These are phyloP conservation scores for Abscondita cerata DNA, from an alignment of 2,888 invertebrate species.

Conservation along the genomic window DNA sequence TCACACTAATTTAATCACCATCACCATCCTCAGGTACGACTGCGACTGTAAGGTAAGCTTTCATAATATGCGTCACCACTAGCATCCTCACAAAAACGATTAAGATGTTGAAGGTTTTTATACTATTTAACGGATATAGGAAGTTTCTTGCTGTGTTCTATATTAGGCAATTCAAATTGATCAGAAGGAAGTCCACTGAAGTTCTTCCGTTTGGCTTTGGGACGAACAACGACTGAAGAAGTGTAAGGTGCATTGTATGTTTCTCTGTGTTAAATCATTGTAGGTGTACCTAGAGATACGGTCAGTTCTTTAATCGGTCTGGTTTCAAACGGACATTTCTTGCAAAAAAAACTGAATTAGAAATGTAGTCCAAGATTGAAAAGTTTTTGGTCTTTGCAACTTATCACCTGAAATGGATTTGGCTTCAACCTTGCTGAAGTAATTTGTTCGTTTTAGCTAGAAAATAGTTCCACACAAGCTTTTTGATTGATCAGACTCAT, in stretches of 20 bases:
- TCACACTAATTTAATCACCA: too few species aligned
- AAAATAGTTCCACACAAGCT: background rate
- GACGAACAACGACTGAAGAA: too few species aligned
- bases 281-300: too few species aligned
- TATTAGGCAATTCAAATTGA: background rate
- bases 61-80: too few species aligned
- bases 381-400: too few species aligned
- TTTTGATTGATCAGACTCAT: background rate
- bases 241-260: too few species aligned
- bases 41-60: too few species aligned
- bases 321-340: conserved; percentile 1
- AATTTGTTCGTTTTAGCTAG: background rate
- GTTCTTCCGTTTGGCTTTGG: background rate
- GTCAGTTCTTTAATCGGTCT: background rate
- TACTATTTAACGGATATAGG: too few species aligned
- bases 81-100: too few species aligned
- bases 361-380: background rate
- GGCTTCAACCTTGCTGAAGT: background rate
- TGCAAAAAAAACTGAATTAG: background rate
- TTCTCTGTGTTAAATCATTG: too few species aligned
- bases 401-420: conserved; percentile 1
- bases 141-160: background rate
- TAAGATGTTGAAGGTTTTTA: too few species aligned
- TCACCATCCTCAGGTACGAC: background rate
- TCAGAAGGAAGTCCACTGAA: too few species aligned